A percentile compares a stretch with the other conserved stretches of the same genome.
Conservation (phyloP, 2,797 vertebrate species). For the Anguilla anguilla region DNA sequence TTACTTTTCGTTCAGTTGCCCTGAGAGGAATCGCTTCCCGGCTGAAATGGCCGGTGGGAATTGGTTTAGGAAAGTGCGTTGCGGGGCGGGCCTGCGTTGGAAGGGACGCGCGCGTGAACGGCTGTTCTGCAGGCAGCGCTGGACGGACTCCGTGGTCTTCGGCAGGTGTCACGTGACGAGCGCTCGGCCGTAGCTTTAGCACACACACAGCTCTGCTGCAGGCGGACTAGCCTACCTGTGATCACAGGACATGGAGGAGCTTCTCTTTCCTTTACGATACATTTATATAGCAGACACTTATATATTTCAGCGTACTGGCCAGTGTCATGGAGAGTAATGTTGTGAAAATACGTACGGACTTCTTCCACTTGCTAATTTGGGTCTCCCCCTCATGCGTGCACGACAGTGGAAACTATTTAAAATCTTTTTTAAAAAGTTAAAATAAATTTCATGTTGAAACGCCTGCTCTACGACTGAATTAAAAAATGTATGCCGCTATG, state of each 20-base stretch:
- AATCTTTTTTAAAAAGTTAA: too few relatives aligned
- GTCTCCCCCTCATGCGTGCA: too few relatives aligned
- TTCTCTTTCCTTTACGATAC: background rate
- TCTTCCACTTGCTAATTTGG: too few relatives aligned
- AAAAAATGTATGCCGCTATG: too few relatives aligned
- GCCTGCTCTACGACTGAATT: too few relatives aligned
- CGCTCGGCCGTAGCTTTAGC: background rate
- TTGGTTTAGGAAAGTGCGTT: background rate
- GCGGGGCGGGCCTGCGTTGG: background rate
- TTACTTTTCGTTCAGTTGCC: background rate
- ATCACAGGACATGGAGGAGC: background rate
- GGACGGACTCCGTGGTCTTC: background rate
- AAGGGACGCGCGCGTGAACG: background rate
- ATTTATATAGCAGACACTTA: too few relatives aligned
- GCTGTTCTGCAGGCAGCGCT: background rate
- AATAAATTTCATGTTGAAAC: too few relatives aligned
- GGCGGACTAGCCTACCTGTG: background rate
- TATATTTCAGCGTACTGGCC: too few relatives aligned
- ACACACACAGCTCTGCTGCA: background rate
- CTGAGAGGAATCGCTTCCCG: background rate
- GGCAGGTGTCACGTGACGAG: background rate
- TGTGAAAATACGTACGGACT: too few relatives aligned
- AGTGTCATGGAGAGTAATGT: too few relatives aligned
- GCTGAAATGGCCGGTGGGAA: background rate
- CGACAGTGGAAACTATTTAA: too few relatives aligned